phyloP scores from a whole-genome alignment of 2,888 invertebrate genomes.

The Lasioglossum figueresi region DNA sequence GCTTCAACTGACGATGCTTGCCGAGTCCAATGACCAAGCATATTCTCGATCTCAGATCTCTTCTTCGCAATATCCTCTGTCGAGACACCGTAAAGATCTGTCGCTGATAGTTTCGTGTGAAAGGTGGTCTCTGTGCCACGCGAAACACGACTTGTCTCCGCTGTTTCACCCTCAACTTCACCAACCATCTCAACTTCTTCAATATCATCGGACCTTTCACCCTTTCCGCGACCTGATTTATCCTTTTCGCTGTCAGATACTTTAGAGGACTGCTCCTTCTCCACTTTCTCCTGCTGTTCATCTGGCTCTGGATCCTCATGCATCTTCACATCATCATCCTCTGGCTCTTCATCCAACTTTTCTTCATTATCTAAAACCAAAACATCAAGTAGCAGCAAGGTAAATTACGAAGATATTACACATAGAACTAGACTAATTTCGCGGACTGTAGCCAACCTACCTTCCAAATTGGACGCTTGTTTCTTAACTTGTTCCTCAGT shows the following conservation, averaged over 20 bases:
- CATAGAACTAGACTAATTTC: too few relatives aligned
- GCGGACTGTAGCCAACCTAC: constrained; percentile 23
- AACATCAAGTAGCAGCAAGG: background rate
- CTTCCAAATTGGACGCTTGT: constrained; percentile 87
- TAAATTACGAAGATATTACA: background rate
- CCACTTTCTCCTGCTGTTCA: constrained; percentile 75
- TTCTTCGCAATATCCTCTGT: constrained; percentile 64
- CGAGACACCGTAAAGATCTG: constrained; percentile 41
- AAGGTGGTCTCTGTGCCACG: constrained; percentile 91
- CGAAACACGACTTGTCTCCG: constrained; percentile 85
- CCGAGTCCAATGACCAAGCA: constrained; percentile 77
- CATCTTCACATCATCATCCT: constrained; percentile 85
- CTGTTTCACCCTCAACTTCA: constrained; percentile 91
- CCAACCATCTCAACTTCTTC: constrained; percentile 85
- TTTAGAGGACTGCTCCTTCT: constrained; percentile 83
- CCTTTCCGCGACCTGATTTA: constrained; percentile 77
- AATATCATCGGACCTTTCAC: constrained; percentile 79
- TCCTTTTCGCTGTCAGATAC: constrained; percentile 82
- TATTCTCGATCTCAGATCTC: constrained; percentile 76
- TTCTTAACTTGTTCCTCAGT: constrained; percentile 93
- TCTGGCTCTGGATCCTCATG: constrained; percentile 83
- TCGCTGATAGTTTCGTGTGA: constrained; percentile 86
- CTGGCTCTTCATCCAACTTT: constrained; percentile 68
- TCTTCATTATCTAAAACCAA: constrained; percentile 85
- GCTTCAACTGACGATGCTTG: constrained; percentile 84